Base-by-base conservation (phyloP, 1,140 invertebrate genomes). In the Drosophila tsacasi region DNA sequence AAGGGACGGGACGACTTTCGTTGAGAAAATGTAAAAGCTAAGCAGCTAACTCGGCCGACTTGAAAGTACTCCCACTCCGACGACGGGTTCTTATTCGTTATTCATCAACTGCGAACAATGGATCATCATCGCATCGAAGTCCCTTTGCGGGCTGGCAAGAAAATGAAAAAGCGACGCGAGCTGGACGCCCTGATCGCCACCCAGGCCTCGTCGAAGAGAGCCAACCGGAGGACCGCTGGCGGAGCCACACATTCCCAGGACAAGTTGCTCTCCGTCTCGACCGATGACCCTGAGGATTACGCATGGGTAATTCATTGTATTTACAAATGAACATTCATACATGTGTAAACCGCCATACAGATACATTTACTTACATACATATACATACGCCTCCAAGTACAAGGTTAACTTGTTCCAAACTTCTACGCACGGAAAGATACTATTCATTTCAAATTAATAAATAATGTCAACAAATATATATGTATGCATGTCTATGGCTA, bases 121-220 rank as follows among this genome's bases (percentile, higher is more conserved):
- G 91, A 93, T 37, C 82, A 83, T 55, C 90, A 80, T 61, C 89
- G 90, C 44, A 93, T 93, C 47, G 91, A 79, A 60, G 93, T 93
- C 50, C 93, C 93, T 35, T 49, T 93, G 37, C 79, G 93, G 50
- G 85, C 92, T 32, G 93, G 89, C 12, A 94, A 94, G 67, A 94
- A 94, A 87, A 94, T 94, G 93, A 90, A 93, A 61, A 94, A 94
- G 82, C 86, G 94, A 30, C 92, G 93, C 57, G 94, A 94, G 75
- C 79, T 94, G 32, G 94, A 94, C 71, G 94, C 94, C 27, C 76
- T 94, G n/a, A 93, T 94, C 60, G 89, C 92, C 63, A 63, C 63
- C 50, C 89, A 92, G 59, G 83, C 90, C 39, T 57, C 89, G 19
- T 79, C 82, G 35, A 92, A 91, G 64, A 79, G 83, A 55, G 77